Evolutionary conservation across 64 coral and sea anemone genomes (phyloP).

Genomic region (Anthopleura sola): DNA sequence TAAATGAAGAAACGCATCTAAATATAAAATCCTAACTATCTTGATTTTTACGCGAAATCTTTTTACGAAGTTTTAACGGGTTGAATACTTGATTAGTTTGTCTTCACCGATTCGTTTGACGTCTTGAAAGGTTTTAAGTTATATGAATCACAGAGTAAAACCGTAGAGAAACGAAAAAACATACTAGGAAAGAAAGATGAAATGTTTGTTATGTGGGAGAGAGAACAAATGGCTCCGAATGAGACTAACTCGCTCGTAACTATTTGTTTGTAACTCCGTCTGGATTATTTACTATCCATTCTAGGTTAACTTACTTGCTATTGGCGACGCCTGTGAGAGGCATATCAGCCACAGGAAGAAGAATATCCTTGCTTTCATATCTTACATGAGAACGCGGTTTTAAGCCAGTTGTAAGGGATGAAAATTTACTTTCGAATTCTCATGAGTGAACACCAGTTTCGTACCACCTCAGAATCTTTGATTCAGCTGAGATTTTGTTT

Average conservation of each 20-base stretch:
- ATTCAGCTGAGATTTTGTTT: constrained; percentile 40
- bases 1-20: neutral
- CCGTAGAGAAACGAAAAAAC: neutral
- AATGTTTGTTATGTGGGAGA: neutral
- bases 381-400: constrained; percentile 47
- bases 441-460: constrained; percentile 40
- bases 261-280: neutral
- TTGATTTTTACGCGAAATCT: neutral
- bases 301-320: constrained; percentile 57
- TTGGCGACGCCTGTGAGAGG: constrained; percentile 53
- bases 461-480: constrained; percentile 64
- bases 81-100: neutral
- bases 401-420: constrained; percentile 13
- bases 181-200: neutral
- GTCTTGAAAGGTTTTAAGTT: neutral
- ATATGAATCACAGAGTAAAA: neutral
- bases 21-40: neutral
- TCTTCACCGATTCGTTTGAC: neutral
- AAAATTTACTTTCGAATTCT: constrained; percentile 15
- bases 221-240: constrained; percentile 25
- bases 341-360: constrained; percentile 50
- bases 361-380: constrained; percentile 43
- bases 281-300: neutral
- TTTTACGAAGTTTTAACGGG: neutral
- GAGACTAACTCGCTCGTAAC: constrained; percentile 39